phyloP scores from a whole-genome alignment of 2,113 vertebrate species.

The Trematomus loennbergii region DNA sequence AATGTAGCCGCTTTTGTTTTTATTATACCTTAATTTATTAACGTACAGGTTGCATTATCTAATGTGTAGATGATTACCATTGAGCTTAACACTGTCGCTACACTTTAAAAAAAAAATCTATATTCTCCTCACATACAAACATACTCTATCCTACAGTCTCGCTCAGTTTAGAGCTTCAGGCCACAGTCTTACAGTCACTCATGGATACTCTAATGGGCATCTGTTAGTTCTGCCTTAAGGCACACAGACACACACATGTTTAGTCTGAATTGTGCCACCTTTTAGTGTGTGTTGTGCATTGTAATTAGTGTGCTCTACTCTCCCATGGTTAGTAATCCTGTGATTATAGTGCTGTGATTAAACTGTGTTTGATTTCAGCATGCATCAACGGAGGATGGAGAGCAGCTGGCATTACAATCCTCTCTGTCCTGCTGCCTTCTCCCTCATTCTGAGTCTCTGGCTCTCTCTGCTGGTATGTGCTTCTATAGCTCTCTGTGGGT shows the following conservation, averaged over 20 bases:
- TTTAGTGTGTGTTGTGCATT: constrained; percentile 16
- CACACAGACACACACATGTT: constrained; percentile 34
- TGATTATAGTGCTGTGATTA: constrained; percentile 74
- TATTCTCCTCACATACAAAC: constrained; percentile 13
- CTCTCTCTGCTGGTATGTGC: constrained; percentile 63
- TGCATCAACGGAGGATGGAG: constrained; percentile 42
- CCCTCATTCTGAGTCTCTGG: constrained; percentile 38
- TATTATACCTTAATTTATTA: background rate
- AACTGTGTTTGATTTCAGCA: constrained; percentile 58
- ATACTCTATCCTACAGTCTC: background rate
- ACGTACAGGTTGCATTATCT: background rate
- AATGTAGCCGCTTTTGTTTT: background rate
- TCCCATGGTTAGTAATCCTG: constrained; percentile 67
- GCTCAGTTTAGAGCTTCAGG: constrained; percentile 7
- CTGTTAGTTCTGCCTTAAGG: constrained; percentile 48
- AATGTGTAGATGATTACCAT: too few species aligned
- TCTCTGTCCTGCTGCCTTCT: constrained; percentile 7
- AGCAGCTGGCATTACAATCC: constrained; percentile 53
- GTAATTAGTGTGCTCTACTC: constrained; percentile 68
- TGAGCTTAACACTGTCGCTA: too few species aligned
- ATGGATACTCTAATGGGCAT: constrained; percentile 54
- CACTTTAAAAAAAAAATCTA: background rate
- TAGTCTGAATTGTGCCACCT: constrained; percentile 15
- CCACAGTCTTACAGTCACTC: constrained; percentile 21
- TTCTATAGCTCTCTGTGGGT: background rate